phyloP scores from a whole-genome alignment of 2,888 invertebrate genomes.

The Habrosyne pyritoides region DNA sequence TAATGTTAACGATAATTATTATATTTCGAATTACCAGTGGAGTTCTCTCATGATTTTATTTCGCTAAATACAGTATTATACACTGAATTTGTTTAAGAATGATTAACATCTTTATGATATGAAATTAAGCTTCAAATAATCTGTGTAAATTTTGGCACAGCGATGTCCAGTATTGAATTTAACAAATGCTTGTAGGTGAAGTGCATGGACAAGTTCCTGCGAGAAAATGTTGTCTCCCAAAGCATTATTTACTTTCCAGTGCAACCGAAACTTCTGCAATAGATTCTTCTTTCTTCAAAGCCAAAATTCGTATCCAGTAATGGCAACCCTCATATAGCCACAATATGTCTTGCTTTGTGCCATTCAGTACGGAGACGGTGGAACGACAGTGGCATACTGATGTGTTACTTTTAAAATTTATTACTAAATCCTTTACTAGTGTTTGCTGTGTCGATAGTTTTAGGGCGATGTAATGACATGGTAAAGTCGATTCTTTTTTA shows the following conservation, averaged over 20 bases:
- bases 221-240: background rate
- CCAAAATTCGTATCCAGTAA: conserved; percentile 45
- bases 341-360: conserved; percentile 78
- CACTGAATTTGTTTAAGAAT: too few species aligned
- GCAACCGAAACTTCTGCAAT: conserved; percentile 8
- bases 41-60: background rate
- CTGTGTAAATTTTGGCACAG: too few species aligned
- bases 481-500: background rate
- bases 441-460: conserved; percentile 22
- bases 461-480: conserved; percentile 8
- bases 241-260: conserved; percentile 3
- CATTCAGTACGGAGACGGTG: conserved; percentile 65
- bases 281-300: conserved; percentile 12
- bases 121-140: too few species aligned
- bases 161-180: too few species aligned
- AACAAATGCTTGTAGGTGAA: too few species aligned
- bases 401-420: conserved; percentile 78
- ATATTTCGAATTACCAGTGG: background rate
- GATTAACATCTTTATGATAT: too few species aligned
- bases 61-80: too few species aligned
- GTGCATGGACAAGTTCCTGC: too few species aligned
- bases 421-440: conserved; percentile 56
- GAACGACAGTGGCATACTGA: conserved; percentile 75
- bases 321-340: conserved; percentile 54
- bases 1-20: background rate